Conservation (phyloP, 2,113 vertebrate species). For the Hyla sarda region DNA sequence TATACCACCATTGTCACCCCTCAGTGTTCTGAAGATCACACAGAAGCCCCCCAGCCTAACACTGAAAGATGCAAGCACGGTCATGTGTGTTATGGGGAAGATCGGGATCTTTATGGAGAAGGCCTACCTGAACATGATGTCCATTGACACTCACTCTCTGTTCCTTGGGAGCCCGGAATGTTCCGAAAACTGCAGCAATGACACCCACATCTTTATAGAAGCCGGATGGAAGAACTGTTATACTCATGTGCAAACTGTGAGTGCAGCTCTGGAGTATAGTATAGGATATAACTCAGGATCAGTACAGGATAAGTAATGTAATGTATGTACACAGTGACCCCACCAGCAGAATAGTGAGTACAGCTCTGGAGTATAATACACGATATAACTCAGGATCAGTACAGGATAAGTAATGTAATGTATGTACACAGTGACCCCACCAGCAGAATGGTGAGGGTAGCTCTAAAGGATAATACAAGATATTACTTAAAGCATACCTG, state of each 20-base stretch:
- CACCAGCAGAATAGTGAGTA: no score
- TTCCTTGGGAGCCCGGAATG: conserved; percentile 80
- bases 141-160: conserved; percentile 73
- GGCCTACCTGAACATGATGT: conserved; percentile 72
- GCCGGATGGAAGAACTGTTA: conserved; percentile 78
- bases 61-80: conserved; percentile 62
- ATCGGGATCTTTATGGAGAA: conserved; percentile 74
- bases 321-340: no score
- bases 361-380: no score
- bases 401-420: no score
- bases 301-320: no score
- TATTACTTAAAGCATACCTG: no score
- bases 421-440: no score
- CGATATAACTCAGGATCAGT: no score
- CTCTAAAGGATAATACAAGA: no score
- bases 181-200: conserved; percentile 71
- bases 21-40: background rate
- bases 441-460: no score
- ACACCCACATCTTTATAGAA: conserved; percentile 75
- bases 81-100: conserved; percentile 75
- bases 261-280: conserved; percentile 59
- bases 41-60: background rate
- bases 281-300: no score
- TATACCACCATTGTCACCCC: background rate
- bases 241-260: conserved; percentile 75